These are phyloP conservation scores for Archocentrus centrarchus DNA, from an alignment of 2,113 vertebrate species.

Conservation along the genomic window DNA sequence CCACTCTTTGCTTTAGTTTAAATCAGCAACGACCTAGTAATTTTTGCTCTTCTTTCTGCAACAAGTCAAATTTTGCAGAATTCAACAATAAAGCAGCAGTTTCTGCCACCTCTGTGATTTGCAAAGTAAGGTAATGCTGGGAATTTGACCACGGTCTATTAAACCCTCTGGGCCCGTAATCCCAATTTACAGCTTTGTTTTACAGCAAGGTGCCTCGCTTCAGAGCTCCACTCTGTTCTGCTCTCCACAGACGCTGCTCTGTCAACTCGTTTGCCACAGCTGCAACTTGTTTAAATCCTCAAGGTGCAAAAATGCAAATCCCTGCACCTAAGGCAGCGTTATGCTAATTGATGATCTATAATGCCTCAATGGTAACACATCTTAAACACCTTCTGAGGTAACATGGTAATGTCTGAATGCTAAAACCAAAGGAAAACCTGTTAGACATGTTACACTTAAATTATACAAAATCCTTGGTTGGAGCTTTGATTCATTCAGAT, in stretches of 20 bases:
- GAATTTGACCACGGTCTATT: slow-evolving; percentile 49
- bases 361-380: slow-evolving; percentile 41
- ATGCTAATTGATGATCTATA: slow-evolving; percentile 69
- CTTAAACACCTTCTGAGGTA: slow-evolving; percentile 44
- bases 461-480: slow-evolving; percentile 40
- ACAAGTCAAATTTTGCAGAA: slow-evolving; percentile 17
- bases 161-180: slow-evolving; percentile 50
- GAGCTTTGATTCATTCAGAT: slow-evolving; percentile 12
- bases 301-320: slow-evolving; percentile 69
- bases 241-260: slow-evolving; percentile 43
- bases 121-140: slow-evolving; percentile 39
- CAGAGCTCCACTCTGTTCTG: slow-evolving; percentile 36
- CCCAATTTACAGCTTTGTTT: slow-evolving; percentile 70
- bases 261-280: slow-evolving; percentile 62
- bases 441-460: slow-evolving; percentile 22
- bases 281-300: slow-evolving; percentile 60
- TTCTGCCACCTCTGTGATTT: slow-evolving; percentile 56
- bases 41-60: neutral
- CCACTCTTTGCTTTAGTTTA: neutral
- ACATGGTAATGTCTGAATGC: slow-evolving; percentile 15
- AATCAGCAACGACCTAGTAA: neutral
- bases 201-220: slow-evolving; percentile 48
- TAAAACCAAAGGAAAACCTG: slow-evolving; percentile 37
- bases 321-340: slow-evolving; percentile 52
- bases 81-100: slow-evolving; percentile 38